Evolutionary conservation across 2,797 vertebrate species (phyloP), one percentile per base, ranked within the genome.

Genomic region (Austrolebias charrua): DNA sequence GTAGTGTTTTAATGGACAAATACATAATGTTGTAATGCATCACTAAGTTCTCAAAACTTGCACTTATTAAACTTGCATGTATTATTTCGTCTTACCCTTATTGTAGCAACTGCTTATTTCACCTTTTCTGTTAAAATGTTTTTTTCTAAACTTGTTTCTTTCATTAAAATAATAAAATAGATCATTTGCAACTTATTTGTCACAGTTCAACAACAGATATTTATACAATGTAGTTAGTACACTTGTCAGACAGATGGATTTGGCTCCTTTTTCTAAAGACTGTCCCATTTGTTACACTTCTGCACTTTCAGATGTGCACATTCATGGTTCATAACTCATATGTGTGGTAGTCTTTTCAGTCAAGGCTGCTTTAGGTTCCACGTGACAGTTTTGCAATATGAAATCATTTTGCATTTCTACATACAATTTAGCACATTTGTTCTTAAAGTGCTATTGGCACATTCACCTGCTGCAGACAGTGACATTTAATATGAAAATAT

Each of bases 221-320:
- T 53, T 47, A 70, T 66, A 71, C 76, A 48, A 61, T 38, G 58
- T 55, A 72, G 84, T 77, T 79, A 72, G 83, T 84, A 78, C 60
- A 68, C 52, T 64, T 67, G 76, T 75, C 78, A 82, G 50, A 70
- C 52, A 44, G 68, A 67, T 69, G 68, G 73, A 67, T 54, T 70
- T 61, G 66, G 52, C 66, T 77, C 55, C 76, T 81, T 69, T 45
- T 45, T 50, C 29, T 52, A 35, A 56, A 71, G 80, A 55, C 16
- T 76, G 75, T 77, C 76, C 63, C 46, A 53, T 55, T 44, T 60
- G 66, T 65, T 76, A 80, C 74, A 57, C 70, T 44, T 59, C 60
- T 71, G 52, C 70, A 56, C 5, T 59, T 73, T 46, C 66, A 58
- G 35, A 13, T 42, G 11, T 40, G 29, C 19, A 28, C 16, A 75